phyloP scores from a whole-genome alignment of 2,113 vertebrate genomes.

The Ammodytes marinus region DNA sequence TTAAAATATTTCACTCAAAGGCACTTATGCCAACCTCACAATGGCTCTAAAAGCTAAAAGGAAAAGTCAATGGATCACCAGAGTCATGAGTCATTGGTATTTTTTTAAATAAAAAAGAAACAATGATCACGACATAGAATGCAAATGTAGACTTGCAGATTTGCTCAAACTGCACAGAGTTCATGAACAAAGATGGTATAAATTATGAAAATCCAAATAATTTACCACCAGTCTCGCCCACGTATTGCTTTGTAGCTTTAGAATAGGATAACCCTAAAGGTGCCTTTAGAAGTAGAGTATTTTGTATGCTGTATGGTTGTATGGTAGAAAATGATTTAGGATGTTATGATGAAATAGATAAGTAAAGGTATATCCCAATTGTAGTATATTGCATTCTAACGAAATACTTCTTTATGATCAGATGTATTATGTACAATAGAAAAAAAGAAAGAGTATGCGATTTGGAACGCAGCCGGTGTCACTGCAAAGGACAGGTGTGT shows the following conservation, averaged over 20 bases:
- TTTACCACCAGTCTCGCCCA: not conserved
- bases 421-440: too few species aligned
- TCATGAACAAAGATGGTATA: slow-evolving; percentile 9
- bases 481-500: not conserved
- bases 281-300: slow-evolving; percentile 26
- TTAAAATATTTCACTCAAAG: too few species aligned
- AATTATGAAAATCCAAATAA: slow-evolving; percentile 8
- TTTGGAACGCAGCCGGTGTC: not conserved
- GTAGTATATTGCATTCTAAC: too few species aligned
- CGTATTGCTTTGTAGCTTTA: slow-evolving; percentile 23
- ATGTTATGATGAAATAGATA: too few species aligned
- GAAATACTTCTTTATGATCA: too few species aligned
- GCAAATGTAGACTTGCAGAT: slow-evolving; percentile 5
- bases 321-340: too few species aligned
- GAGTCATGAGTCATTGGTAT: not conserved
- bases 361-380: too few species aligned
- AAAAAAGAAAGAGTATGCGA: too few species aligned
- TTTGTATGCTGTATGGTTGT: slow-evolving; percentile 47
- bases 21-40: too few species aligned
- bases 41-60: too few species aligned
- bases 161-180: not conserved
- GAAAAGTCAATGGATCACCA: not conserved
- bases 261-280: slow-evolving; percentile 23
- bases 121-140: not conserved
- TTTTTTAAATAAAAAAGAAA: slow-evolving; percentile 9